Conservation (phyloP, 1,140 invertebrate species). For the Temnothorax longispinosus region DNA sequence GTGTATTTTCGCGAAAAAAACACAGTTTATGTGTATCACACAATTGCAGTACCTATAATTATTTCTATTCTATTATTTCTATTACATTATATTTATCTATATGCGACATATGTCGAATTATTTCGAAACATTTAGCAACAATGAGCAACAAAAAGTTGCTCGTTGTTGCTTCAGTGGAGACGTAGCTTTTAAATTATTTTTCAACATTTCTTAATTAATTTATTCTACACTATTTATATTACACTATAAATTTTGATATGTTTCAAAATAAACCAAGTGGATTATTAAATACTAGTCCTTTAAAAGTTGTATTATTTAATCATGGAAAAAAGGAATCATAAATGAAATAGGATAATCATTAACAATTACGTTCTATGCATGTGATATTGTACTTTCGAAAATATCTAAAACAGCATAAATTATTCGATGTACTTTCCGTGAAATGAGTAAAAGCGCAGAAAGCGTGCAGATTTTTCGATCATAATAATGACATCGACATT, state of each 20-base stretch:
- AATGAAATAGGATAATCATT: neutral
- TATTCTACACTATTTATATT: neutral
- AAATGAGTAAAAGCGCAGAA: conserved; percentile 23
- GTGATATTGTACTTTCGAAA: conserved; percentile 18
- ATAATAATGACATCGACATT: neutral
- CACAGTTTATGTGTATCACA: too few relatives aligned
- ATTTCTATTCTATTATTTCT: too few relatives aligned
- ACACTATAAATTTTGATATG: neutral
- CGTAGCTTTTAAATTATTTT: too few relatives aligned
- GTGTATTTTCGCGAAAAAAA: too few relatives aligned
- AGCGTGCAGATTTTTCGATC: conserved; percentile 18
- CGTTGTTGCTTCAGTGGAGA: too few relatives aligned
- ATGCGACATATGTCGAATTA: too few relatives aligned
- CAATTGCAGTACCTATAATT: too few relatives aligned
- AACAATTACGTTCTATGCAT: neutral
- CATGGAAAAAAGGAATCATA: neutral
- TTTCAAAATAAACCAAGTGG: neutral
- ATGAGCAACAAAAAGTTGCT: too few relatives aligned
- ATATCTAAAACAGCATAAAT: conserved; percentile 22
- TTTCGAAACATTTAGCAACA: too few relatives aligned
- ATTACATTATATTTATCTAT: too few relatives aligned
- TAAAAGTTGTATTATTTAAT: neutral
- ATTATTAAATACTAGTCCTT: neutral
- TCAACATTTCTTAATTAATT: too few relatives aligned
- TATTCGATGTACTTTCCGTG: conserved; percentile 12